Percentiles rank a stretch among this genome's conserved stretches.
These are phyloP conservation scores for Equus quagga DNA, from an alignment of 2,113 vertebrate species.

Conservation along the genomic window DNA sequence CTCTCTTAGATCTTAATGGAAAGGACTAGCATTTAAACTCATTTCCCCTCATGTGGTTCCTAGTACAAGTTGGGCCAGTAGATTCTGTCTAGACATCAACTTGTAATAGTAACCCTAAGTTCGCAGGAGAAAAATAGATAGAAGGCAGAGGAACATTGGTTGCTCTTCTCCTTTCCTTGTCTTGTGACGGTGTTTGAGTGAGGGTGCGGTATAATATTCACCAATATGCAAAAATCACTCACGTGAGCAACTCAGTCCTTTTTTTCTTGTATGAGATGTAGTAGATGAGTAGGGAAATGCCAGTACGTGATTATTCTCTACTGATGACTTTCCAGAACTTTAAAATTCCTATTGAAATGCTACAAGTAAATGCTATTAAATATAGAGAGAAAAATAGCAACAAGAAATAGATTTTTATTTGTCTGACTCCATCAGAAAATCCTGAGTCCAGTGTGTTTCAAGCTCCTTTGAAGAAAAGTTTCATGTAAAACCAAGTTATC, in stretches of 20 bases:
- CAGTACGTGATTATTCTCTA: neutral
- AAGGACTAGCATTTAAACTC: neutral
- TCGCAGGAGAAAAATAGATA: neutral
- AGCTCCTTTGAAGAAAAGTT: neutral
- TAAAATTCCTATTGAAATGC: neutral
- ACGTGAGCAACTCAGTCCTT: too few species aligned
- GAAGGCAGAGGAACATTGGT: neutral
- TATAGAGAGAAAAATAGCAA: neutral
- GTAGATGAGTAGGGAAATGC: neutral
- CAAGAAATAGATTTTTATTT: constrained; percentile 4
- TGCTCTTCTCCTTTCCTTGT: neutral
- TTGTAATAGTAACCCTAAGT: neutral
- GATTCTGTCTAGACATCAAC: neutral
- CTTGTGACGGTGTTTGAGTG: neutral
- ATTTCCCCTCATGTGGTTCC: neutral
- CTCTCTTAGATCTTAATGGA: constrained; percentile 5
- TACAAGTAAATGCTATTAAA: neutral
- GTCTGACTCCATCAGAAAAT: neutral
- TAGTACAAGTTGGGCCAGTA: neutral
- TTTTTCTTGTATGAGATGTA: neutral
- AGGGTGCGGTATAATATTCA: neutral
- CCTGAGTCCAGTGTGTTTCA: neutral
- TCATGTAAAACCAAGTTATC: constrained; percentile 10
- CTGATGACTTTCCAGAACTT: neutral
- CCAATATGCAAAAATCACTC: neutral